A percentile compares a stretch with the other conserved stretches of the same genome.
Conservation (phyloP, 2,113 vertebrate species). For the Cryptomyrus ogoouensis region DNA sequence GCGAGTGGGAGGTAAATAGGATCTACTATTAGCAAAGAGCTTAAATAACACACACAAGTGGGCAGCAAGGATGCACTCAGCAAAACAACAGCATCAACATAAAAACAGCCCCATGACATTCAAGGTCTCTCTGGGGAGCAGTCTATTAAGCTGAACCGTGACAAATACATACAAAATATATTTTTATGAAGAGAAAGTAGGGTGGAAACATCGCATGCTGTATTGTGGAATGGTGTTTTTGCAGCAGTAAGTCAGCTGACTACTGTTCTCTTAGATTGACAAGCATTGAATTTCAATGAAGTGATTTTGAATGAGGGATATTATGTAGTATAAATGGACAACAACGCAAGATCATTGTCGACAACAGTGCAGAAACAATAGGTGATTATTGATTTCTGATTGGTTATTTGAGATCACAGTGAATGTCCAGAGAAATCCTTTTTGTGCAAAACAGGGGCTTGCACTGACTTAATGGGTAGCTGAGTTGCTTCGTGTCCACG, state of each 20-base stretch:
- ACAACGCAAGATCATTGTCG: background rate
- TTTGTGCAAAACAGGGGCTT: background rate
- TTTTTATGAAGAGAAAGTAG: background rate
- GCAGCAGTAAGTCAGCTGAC: background rate
- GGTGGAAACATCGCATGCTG: background rate
- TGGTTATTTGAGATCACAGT: background rate
- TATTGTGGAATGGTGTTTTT: background rate
- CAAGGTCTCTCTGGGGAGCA: background rate
- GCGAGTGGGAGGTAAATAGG: background rate
- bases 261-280: background rate
- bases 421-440: background rate
- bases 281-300: background rate
- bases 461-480: conserved; percentile 60
- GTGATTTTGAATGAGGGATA: background rate
- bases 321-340: background rate
- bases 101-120: background rate
- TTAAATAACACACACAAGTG: background rate
- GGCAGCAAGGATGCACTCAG: background rate
- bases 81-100: background rate
- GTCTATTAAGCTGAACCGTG: background rate
- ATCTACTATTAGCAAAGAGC: background rate
- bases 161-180: background rate
- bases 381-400: background rate
- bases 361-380: background rate
- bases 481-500: conserved; percentile 39